These are phyloP conservation scores for Entelurus aequoreus DNA, from an alignment of 2,113 vertebrate species.

Conservation along the genomic window DNA sequence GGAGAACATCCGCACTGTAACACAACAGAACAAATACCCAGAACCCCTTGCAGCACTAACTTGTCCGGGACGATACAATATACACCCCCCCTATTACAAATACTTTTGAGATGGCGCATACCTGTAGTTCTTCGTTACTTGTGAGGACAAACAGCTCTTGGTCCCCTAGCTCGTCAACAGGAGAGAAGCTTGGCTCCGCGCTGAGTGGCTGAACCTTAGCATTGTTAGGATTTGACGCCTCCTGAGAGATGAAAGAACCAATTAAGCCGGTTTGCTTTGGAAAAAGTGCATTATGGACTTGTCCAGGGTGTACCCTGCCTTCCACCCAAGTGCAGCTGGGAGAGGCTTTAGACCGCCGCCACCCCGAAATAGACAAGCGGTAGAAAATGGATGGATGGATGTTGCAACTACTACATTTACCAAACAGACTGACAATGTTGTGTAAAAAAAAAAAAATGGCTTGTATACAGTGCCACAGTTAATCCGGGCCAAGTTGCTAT, in stretches of 20 bases:
- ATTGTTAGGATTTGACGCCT: constrained; percentile 15
- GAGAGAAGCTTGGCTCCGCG: constrained; percentile 28
- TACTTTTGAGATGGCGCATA: constrained; percentile 16
- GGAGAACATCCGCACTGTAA: too few relatives aligned
- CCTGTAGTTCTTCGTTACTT: constrained; percentile 71
- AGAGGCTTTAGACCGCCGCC: too few relatives aligned
- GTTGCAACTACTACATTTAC: background rate
- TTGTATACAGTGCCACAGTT: constrained; percentile 33
- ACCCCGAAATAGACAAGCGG: too few relatives aligned
- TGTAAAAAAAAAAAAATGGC: constrained; percentile 28
- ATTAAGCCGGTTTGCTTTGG: background rate
- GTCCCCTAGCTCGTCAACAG: constrained; percentile 42
- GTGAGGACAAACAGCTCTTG: constrained; percentile 47
- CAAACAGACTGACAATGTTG: background rate
- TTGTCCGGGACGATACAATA: too few relatives aligned
- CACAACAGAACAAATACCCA: too few relatives aligned
- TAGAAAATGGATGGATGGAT: too few relatives aligned
- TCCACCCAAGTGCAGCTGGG: too few relatives aligned
- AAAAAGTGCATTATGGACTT: background rate
- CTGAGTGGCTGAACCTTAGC: constrained; percentile 9
- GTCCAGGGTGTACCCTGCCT: too few relatives aligned
- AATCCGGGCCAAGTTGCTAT: constrained; percentile 57
- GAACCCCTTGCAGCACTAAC: too few relatives aligned
- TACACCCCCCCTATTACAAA: too few relatives aligned
- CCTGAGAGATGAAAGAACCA: constrained; percentile 31